These are phyloP conservation scores for Calameuta filiformis DNA, from an alignment of 2,888 invertebrate genomes.

Conservation along the genomic window DNA sequence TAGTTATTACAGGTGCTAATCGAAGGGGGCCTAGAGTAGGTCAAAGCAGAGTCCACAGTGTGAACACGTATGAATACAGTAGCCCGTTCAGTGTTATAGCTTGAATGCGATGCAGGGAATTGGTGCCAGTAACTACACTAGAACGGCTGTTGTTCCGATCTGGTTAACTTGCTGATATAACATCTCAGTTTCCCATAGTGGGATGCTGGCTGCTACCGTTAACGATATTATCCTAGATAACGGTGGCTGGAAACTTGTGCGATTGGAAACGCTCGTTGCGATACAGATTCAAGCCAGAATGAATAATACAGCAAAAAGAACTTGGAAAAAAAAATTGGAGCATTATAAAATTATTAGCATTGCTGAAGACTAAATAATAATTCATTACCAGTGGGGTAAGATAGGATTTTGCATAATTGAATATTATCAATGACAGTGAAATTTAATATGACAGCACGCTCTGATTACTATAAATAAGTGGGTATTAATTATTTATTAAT, in stretches of 20 bases:
- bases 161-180: slow-evolving; percentile 20
- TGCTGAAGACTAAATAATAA: background rate
- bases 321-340: background rate
- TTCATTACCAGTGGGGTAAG: background rate
- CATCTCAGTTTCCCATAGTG: slow-evolving; percentile 12
- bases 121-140: slow-evolving; percentile 17
- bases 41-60: background rate
- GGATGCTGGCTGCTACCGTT: background rate
- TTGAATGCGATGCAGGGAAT: slow-evolving; percentile 9
- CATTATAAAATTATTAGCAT: background rate
- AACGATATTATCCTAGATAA: slow-evolving; percentile 1
- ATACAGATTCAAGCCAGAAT: background rate
- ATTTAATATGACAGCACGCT: background rate
- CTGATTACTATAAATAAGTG: background rate
- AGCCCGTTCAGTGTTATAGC: background rate
- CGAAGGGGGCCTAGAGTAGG: background rate
- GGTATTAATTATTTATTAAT: background rate
- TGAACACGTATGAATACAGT: background rate
- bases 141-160: slow-evolving; percentile 17
- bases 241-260: background rate
- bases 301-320: background rate
- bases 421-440: background rate
- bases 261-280: background rate
- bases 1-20: background rate
- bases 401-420: background rate